phyloP scores from a whole-genome alignment of 2,797 vertebrate species.

The Capromys pilorides region DNA sequence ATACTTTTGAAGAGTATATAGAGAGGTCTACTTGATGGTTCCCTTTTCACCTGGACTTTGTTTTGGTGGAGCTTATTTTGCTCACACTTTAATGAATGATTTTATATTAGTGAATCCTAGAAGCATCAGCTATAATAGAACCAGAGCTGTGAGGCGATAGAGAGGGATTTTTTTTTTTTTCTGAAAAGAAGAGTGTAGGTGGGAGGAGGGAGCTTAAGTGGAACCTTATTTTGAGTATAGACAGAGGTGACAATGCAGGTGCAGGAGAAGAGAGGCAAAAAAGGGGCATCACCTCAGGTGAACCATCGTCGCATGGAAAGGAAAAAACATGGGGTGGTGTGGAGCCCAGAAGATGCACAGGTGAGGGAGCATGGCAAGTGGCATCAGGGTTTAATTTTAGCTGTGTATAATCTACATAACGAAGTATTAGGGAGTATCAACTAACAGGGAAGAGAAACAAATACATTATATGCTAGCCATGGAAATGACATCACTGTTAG shows the following conservation, averaged over 20 bases:
- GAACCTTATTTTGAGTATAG: neutral
- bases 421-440: neutral
- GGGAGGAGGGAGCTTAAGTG: neutral
- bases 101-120: neutral
- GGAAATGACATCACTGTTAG: neutral
- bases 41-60: neutral
- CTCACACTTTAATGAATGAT: neutral
- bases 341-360: neutral
- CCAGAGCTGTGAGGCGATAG: neutral
- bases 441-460: neutral
- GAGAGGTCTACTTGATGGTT: neutral
- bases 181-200: neutral
- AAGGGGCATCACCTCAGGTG: neutral
- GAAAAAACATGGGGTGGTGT: neutral
- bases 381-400: neutral
- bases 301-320: neutral
- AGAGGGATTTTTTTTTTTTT: neutral
- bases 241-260: neutral
- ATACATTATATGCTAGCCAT: neutral
- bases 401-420: neutral
- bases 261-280: neutral
- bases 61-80: neutral
- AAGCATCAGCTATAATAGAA: neutral
- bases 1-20: neutral
- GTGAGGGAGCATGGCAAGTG: neutral